Base-by-base conservation (phyloP, 2,797 vertebrate species). In the Ataeniobius toweri region DNA sequence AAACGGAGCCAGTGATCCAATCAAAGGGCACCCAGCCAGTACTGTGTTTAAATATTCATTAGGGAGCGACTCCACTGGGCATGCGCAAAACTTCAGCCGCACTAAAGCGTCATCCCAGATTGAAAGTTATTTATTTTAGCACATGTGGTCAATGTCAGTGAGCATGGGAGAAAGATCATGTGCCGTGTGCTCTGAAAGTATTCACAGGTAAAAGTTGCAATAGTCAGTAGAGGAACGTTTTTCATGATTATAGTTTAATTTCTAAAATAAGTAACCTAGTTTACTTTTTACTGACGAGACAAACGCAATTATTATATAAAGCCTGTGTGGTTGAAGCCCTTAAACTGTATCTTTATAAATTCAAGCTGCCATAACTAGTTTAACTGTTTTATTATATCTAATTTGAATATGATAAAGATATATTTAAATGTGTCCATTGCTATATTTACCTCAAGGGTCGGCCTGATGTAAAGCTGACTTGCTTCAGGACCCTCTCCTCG, bases 31-130 rank as follows among this genome's bases (percentile, higher is more conserved):
- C 80, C 10, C 73, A 55, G 44, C 79, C 31, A 39, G 53, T 44
- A 24, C 7, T 0, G 1, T 0, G 0, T 9, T 90, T 91, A 80
- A 87, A 89, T 94, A 94, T 94, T 93, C 92, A 94, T 89, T 8
- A 89, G 28, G 68, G 81, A 84, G 63, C 3, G 41, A 73, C 6
- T 5, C 56, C 0, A 82, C 79, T 82, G 90, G 2, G 92, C 94
- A 87, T 93, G 94, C 91, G 92, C 91, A 20, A 83, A 46, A 3
- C 7, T 48, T 6, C 0, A 2, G 16, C 51, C 8, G 41, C 9
- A 55, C 36, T 31, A 31, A 13, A 8, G 6, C 12, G 65, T 61
- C 55, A 41, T 51, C 48, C 36, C 18, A 31, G 41, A 69, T 9
- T 16, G 61, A 41, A 44, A 44, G 65, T 44, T 41, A 12, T 53